These are phyloP conservation scores for Galagoides demidoff DNA, from an alignment of 2,797 vertebrate genomes.

Conservation along the genomic window DNA sequence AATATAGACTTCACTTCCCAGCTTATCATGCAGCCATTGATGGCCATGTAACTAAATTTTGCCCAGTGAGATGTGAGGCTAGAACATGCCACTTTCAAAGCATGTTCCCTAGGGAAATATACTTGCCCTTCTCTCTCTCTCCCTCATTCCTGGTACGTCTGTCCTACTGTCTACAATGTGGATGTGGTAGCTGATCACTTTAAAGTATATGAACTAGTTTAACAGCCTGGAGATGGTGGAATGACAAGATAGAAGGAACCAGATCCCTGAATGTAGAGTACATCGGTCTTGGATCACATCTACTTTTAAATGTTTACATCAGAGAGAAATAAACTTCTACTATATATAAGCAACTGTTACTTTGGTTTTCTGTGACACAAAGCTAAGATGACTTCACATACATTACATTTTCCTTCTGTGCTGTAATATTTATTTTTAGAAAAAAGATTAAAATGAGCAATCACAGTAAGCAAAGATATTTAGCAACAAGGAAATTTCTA, in stretches of 20 bases:
- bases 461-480: conserved; percentile 30
- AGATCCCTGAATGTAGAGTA: background rate
- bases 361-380: background rate
- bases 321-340: conserved; percentile 16
- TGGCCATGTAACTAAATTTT: background rate
- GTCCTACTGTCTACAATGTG: background rate
- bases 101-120: background rate
- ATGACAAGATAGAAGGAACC: background rate
- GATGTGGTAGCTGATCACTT: background rate
- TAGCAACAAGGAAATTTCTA: conserved; percentile 35
- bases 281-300: background rate
- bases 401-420: background rate
- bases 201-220: background rate
- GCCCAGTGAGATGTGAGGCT: background rate
- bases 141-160: background rate
- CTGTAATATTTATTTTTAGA: background rate
- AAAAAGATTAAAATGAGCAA: conserved; percentile 50
- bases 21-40: background rate
- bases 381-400: background rate
- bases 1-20: background rate
- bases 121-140: background rate
- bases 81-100: background rate
- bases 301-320: conserved; percentile 13
- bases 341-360: background rate
- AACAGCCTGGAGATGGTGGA: background rate